These are phyloP conservation scores for Argyrosomus regius DNA, from an alignment of 2,797 vertebrate species.

Conservation along the genomic window DNA sequence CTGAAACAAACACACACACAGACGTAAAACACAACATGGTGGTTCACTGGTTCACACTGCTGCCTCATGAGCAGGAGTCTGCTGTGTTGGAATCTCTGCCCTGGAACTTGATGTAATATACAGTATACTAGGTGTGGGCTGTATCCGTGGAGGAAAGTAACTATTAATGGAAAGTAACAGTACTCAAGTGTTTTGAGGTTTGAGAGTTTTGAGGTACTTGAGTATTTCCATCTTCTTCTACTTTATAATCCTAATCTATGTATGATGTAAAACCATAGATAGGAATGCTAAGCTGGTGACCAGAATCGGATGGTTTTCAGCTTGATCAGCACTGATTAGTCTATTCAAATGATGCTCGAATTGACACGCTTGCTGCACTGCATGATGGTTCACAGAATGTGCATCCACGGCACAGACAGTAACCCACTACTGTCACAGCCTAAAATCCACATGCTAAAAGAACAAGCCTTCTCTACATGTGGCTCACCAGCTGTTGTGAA, in stretches of 20 bases:
- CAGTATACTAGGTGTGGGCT: background rate
- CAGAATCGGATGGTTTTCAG: too few relatives aligned
- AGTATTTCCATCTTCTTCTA: background rate
- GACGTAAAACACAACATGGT: conserved; percentile 1
- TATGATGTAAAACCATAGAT: background rate
- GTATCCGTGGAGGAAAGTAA: background rate
- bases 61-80: background rate
- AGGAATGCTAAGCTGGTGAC: too few relatives aligned
- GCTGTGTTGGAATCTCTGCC: background rate
- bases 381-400: too few relatives aligned
- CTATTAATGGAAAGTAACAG: background rate
- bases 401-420: too few relatives aligned
- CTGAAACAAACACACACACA: conserved; percentile 76
- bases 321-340: too few relatives aligned
- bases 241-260: background rate
- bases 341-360: too few relatives aligned
- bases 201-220: background rate
- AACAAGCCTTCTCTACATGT: too few relatives aligned
- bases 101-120: background rate
- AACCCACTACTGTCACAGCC: too few relatives aligned
- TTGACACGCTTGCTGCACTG: too few relatives aligned
- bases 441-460: too few relatives aligned
- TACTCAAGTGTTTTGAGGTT: background rate
- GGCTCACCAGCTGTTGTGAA: too few relatives aligned
- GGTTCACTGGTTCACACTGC: background rate